A percentile compares a stretch with the other conserved stretches of the same genome.
These are phyloP conservation scores for Glaucopsyche alexis DNA, from an alignment of 2,888 invertebrate species.

Conservation along the genomic window DNA sequence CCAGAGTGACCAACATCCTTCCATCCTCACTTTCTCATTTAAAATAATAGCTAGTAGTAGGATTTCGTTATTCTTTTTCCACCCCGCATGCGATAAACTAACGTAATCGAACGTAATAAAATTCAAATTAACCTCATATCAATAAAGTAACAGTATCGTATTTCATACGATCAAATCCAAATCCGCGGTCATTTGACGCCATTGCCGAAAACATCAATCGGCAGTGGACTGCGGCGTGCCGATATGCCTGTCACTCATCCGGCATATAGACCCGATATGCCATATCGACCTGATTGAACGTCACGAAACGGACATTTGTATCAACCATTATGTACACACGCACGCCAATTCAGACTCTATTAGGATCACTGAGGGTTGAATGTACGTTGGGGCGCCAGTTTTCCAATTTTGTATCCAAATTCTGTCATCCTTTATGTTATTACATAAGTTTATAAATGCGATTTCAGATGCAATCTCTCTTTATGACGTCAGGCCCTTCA, in stretches of 20 bases:
- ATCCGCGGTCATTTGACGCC: constrained; percentile 20
- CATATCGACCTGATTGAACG: constrained; percentile 36
- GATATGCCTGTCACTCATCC: constrained; percentile 35
- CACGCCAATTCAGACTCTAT: not conserved
- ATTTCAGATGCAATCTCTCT: constrained; percentile 20
- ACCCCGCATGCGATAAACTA: not conserved
- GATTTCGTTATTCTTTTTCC: not conserved
- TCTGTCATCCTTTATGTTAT: constrained; percentile 27
- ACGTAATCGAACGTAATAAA: not conserved
- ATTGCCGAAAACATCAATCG: constrained; percentile 11
- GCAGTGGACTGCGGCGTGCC: constrained; percentile 33
- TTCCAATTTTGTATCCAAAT: constrained; percentile 27
- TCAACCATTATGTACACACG: constrained; percentile 20
- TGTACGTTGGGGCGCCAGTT: not conserved
- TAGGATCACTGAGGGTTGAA: not conserved
- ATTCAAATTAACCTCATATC: constrained; percentile 9
- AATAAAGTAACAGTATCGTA: not conserved
- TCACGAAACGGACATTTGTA: constrained; percentile 30
- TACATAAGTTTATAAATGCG: constrained; percentile 10
- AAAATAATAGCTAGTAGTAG: no score
- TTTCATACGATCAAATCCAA: constrained; percentile 11
- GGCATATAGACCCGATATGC: constrained; percentile 34
- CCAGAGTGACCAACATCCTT: no score
- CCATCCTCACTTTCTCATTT: no score
- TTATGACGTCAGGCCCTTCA: constrained; percentile 2